Evolutionary conservation across 2,113 vertebrate species (phyloP), one percentile per base, ranked within the genome.

Genomic region (Ariopsis seemanni): DNA sequence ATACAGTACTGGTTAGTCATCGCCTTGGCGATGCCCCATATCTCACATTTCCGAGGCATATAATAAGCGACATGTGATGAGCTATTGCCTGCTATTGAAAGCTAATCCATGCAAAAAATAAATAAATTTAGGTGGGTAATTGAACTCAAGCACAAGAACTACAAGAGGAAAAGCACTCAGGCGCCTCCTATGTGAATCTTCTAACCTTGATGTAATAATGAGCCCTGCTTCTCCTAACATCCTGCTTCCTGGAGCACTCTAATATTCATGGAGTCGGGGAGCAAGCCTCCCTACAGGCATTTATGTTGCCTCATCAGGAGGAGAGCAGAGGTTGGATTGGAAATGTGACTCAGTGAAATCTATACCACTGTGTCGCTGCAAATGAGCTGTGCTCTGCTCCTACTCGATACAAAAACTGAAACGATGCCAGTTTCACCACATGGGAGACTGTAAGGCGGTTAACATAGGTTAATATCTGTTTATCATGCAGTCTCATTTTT

Each of bases 61-160:
- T 92, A 92, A 93, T 93, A 92, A 91, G 25, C 55, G 81, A 88
- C 90, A 80, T 92, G 89, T 92, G 92, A 94, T 93, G 93, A 94
- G 91, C 90, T 90, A 72, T 89, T 88, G 88, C 88, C 90, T 91
- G 88, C 91, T 92, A 89, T 89, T 91, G 86, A 93, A 90, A 89
- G 90, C 84, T 93, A 94, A 94, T 94, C 91, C 91, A 90, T 89
- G 92, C 84, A 90, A 91, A 91, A 86, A 89, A 91, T 87, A 91
- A 93, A 92, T 80, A 88, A 79, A 93, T 93, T 93, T 92, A 91
- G 84, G 88, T n/a, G 69, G 86, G 87, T 94, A 93, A 94, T 92
- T 93, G 89, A 93, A 90, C 90, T 85, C 89, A 85, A 89, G 91
- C 89, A 85, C 88, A 91, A 92, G 88, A 88, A 90, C 91, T 88